Conservation (phyloP, 2,797 vertebrate species). For the Linurgus olivaceus region DNA sequence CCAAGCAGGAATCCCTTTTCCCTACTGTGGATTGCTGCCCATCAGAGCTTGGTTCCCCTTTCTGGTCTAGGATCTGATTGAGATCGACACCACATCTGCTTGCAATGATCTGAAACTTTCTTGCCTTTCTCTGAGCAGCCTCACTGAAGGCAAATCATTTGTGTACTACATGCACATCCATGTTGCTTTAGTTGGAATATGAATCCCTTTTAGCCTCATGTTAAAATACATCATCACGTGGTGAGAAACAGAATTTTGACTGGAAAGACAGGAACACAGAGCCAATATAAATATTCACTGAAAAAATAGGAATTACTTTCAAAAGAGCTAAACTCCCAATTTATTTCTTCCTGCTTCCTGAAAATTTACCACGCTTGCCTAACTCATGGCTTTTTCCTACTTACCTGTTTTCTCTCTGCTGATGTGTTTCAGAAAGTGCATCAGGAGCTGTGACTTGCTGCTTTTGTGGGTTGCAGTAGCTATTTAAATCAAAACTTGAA, state of each 20-base stretch:
- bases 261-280: conserved; percentile 9
- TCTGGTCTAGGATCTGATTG: background rate
- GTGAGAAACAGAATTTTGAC: conserved; percentile 10
- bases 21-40: rapidly evolving
- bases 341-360: conserved; percentile 55
- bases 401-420: conserved; percentile 8
- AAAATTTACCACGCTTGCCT: background rate
- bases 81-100: background rate
- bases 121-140: background rate
- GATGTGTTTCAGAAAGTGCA: background rate
- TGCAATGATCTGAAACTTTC: background rate
- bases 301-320: conserved; percentile 40
- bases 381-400: background rate
- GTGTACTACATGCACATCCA: background rate
- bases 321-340: conserved; percentile 19
- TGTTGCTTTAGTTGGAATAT: background rate
- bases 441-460: background rate
- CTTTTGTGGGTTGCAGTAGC: background rate
- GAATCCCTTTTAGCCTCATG: background rate
- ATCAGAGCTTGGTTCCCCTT: background rate
- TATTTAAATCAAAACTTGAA: background rate
- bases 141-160: background rate
- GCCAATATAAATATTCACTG: conserved; percentile 50
- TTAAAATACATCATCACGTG: background rate
- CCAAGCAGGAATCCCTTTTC: background rate